phyloP scores from a whole-genome alignment of 1,140 invertebrate genomes.

The Physella acuta region DNA sequence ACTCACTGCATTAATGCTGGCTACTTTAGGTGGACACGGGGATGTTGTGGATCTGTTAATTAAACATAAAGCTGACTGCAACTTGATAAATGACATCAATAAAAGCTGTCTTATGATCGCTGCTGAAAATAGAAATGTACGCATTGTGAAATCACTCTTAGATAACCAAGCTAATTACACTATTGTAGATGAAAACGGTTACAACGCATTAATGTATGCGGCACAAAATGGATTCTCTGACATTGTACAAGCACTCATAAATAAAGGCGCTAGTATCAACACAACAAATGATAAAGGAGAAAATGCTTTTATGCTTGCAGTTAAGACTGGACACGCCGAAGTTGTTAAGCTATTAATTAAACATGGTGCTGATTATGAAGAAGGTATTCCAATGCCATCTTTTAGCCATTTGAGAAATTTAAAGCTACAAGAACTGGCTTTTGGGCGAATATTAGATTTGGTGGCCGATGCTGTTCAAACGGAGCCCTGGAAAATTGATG shows the following conservation, averaged over 20 bases:
- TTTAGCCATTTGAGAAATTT: no score
- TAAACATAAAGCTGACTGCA: not conserved
- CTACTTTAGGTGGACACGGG: not conserved
- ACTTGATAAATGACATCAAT: not conserved
- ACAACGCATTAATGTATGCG: not conserved
- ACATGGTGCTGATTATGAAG: not conserved
- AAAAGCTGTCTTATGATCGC: not conserved
- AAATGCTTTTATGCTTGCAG: not conserved
- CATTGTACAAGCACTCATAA: not conserved
- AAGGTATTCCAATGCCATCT: not conserved
- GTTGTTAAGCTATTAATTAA: not conserved
- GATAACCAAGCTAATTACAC: not conserved
- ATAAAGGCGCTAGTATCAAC: not conserved
- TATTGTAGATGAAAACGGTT: not conserved
- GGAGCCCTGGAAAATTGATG: no score
- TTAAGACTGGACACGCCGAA: not conserved
- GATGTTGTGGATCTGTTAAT: not conserved
- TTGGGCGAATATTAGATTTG: no score
- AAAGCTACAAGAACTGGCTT: no score
- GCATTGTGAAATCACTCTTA: not conserved
- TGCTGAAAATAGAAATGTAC: not conserved
- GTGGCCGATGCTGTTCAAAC: no score
- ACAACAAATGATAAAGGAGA: not conserved
- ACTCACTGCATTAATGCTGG: not conserved
- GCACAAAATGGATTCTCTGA: not conserved